Percentiles rank a stretch among this genome's conserved stretches.
These are phyloP conservation scores for Garrulus glandarius DNA, from an alignment of 2,797 vertebrate genomes.

Conservation along the genomic window DNA sequence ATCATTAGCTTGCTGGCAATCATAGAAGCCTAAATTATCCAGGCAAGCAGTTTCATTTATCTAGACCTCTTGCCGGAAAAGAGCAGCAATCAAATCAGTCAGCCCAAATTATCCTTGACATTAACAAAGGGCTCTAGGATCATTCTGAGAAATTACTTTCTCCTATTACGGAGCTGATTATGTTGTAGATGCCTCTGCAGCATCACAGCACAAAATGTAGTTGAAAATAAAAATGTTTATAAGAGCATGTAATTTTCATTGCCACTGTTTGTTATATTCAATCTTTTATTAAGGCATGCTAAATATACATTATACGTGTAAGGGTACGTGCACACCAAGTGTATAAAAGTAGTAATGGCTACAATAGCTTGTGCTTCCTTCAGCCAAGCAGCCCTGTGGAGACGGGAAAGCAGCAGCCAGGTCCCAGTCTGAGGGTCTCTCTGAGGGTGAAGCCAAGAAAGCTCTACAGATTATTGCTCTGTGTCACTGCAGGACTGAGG, in stretches of 20 bases:
- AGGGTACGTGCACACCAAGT: not conserved
- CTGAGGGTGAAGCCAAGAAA: not conserved
- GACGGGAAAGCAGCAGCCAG: not conserved
- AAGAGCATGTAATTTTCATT: slow-evolving; percentile 43
- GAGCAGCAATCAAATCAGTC: slow-evolving; percentile 69
- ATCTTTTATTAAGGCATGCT: not conserved
- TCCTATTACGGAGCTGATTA: slow-evolving; percentile 46
- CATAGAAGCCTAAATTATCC: slow-evolving; percentile 64
- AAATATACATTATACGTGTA: not conserved
- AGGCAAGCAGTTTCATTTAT: slow-evolving; percentile 62
- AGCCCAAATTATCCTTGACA: slow-evolving; percentile 64
- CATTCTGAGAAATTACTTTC: slow-evolving; percentile 62
- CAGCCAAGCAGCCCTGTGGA: not conserved
- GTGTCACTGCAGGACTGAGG: rapidly evolving
- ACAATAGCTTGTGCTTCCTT: not conserved
- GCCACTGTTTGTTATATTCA: slow-evolving; percentile 19
- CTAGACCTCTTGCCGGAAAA: slow-evolving; percentile 54
- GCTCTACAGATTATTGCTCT: not conserved
- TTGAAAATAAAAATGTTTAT: slow-evolving; percentile 29
- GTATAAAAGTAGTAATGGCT: not conserved
- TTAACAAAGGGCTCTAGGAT: slow-evolving; percentile 65
- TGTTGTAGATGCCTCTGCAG: not conserved
- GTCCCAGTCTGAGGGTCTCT: not conserved
- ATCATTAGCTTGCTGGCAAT: slow-evolving; percentile 65
- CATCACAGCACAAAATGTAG: not conserved